Conservation (phyloP, 2,113 vertebrate genomes). For the Halichoeres trimaculatus region DNA sequence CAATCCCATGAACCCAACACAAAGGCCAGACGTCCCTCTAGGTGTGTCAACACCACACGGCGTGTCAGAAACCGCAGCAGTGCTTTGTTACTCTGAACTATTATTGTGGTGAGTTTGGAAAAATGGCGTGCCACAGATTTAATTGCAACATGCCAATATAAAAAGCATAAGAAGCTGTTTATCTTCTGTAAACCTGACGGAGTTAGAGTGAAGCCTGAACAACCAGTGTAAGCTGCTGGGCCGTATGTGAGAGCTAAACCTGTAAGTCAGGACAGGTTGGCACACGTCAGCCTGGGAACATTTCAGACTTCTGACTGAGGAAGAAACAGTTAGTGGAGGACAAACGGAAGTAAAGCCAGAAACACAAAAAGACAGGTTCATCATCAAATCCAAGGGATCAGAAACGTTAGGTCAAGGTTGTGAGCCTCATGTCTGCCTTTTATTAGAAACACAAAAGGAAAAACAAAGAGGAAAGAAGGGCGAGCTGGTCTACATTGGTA, state of each 20-base stretch:
- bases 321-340: not conserved
- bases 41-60: slow-evolving; percentile 44
- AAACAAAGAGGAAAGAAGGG: not conserved
- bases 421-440: not conserved
- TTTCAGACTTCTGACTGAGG: not conserved
- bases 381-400: slow-evolving; percentile 2
- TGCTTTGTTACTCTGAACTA: slow-evolving; percentile 20
- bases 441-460: not conserved
- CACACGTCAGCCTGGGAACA: slow-evolving; percentile 26
- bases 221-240: not conserved
- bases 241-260: slow-evolving; percentile 36
- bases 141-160: slow-evolving; percentile 13
- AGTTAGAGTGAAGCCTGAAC: slow-evolving; percentile 15
- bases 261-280: slow-evolving; percentile 54
- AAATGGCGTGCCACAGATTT: not conserved
- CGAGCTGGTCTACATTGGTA: not conserved
- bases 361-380: not conserved
- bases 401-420: not conserved
- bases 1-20: slow-evolving; percentile 19
- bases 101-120: slow-evolving; percentile 23
- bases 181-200: not conserved
- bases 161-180: slow-evolving; percentile 3
- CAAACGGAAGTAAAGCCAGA: not conserved
- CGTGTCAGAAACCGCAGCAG: slow-evolving; percentile 18
- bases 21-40: slow-evolving; percentile 44